Evolutionary conservation across 2,797 vertebrate species (phyloP).

Genomic region (Sebastes flavidus): DNA sequence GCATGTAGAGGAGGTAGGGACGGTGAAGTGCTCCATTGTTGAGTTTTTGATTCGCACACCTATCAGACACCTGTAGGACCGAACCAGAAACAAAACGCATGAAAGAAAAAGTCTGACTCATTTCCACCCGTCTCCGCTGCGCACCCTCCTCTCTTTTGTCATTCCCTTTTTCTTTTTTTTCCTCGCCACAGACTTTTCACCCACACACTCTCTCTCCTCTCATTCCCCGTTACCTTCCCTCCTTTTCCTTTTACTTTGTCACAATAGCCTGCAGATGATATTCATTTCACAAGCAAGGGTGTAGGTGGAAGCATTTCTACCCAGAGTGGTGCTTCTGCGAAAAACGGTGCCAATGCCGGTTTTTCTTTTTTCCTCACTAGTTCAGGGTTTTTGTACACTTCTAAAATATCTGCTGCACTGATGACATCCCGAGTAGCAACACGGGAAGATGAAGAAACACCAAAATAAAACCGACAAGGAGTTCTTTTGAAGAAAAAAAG

Average conservation of each 20-base stretch:
- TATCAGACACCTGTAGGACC: slow-evolving; percentile 18
- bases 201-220: slow-evolving; percentile 14
- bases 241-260: slow-evolving; percentile 19
- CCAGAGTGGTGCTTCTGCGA: slow-evolving; percentile 22
- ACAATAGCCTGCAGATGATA: slow-evolving; percentile 64
- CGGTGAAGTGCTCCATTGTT: slow-evolving; percentile 2
- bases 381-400: neutral
- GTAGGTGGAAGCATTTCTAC: slow-evolving; percentile 64
- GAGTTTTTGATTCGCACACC: neutral
- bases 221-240: slow-evolving; percentile 13
- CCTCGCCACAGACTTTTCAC: slow-evolving; percentile 18
- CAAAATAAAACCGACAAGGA: neutral
- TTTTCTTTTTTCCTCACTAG: neutral
- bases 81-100: neutral
- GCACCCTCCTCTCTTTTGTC: slow-evolving; percentile 7
- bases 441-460: neutral
- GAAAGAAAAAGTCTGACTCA: neutral
- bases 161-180: neutral
- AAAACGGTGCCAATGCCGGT: slow-evolving; percentile 22
- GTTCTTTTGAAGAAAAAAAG: neutral
- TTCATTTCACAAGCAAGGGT: slow-evolving; percentile 56
- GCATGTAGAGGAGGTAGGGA: neutral
- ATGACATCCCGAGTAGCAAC: slow-evolving; percentile 5
- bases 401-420: slow-evolving; percentile 17
- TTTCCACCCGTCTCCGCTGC: neutral